A percentile compares a stretch with the other conserved stretches of the same genome.
phyloP scores from a whole-genome alignment of 2,888 invertebrate genomes.

The Rhabditoides inermis region DNA sequence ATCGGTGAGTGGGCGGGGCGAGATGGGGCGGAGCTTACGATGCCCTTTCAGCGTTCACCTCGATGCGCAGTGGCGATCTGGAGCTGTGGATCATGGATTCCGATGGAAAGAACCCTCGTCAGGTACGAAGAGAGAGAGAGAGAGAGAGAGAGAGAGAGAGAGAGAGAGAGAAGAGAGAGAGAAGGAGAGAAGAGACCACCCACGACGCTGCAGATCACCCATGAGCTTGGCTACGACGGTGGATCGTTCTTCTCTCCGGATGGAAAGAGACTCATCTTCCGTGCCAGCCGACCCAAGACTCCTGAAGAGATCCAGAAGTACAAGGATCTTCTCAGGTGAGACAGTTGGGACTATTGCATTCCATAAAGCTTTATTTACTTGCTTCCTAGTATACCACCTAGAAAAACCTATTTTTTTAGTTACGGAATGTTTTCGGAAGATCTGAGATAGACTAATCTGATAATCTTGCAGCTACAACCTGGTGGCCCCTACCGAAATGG shows the following conservation, averaged over 20 bases:
- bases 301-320: constrained; percentile 32
- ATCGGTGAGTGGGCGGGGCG: too few species aligned
- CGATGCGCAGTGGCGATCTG: constrained; percentile 36
- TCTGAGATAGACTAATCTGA: too few species aligned
- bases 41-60: constrained; percentile 47
- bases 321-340: constrained; percentile 19
- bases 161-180: too few species aligned
- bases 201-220: constrained; percentile 24
- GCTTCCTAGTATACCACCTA: constrained; percentile 2
- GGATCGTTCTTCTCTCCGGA: constrained; percentile 49
- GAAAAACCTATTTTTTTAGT: too few species aligned
- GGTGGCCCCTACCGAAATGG: constrained; percentile 46
- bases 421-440: constrained; percentile 5
- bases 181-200: too few species aligned
- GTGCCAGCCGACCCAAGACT: constrained; percentile 43
- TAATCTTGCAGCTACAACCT: constrained; percentile 24
- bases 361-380: too few species aligned
- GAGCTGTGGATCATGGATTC: constrained; percentile 42
- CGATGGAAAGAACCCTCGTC: constrained; percentile 33
- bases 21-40: constrained; percentile 39
- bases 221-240: constrained; percentile 42
- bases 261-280: constrained; percentile 40
- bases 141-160: constrained; percentile 10
- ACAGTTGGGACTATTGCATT: too few species aligned
- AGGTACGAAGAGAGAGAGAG: constrained; percentile 11